Conservation (phyloP, 2,888 invertebrate species). For the Notodonta ziczac region DNA sequence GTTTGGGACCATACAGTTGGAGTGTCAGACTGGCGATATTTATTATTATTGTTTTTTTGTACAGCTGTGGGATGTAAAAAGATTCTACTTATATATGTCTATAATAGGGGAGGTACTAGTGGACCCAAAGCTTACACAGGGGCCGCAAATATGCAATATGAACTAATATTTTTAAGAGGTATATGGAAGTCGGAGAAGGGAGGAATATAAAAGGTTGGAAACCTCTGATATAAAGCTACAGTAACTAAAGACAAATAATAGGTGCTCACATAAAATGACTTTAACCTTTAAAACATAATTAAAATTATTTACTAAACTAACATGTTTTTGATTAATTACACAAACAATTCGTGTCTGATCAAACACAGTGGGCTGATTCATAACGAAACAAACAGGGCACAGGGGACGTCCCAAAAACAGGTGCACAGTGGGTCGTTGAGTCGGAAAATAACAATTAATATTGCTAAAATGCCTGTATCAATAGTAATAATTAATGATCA, state of each 20-base stretch:
- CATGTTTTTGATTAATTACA: constrained; percentile 14
- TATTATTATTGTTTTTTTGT: no score
- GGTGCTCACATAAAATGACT: not conserved
- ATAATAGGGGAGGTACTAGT: no score
- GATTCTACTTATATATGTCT: no score
- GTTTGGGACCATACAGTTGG: no score
- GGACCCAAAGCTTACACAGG: no score
- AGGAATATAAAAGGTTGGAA: no score
- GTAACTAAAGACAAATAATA: not conserved
- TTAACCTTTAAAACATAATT: constrained; percentile 12
- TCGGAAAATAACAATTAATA: constrained; percentile 14
- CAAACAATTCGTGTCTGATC: constrained; percentile 11
- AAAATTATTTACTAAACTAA: not conserved
- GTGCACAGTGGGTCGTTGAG: constrained; percentile 11
- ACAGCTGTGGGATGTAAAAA: no score
- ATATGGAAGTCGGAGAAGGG: no score
- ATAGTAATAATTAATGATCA: not conserved
- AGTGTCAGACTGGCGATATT: no score
- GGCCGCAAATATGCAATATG: no score
- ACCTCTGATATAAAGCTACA: no score
- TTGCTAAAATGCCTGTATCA: constrained; percentile 12
- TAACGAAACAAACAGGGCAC: constrained; percentile 19
- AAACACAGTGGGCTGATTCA: constrained; percentile 31
- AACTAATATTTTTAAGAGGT: no score
- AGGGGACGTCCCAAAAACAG: constrained; percentile 23